These are phyloP conservation scores for Cryptocheilus praepositus DNA, from an alignment of 2,888 invertebrate species.

Conservation along the genomic window DNA sequence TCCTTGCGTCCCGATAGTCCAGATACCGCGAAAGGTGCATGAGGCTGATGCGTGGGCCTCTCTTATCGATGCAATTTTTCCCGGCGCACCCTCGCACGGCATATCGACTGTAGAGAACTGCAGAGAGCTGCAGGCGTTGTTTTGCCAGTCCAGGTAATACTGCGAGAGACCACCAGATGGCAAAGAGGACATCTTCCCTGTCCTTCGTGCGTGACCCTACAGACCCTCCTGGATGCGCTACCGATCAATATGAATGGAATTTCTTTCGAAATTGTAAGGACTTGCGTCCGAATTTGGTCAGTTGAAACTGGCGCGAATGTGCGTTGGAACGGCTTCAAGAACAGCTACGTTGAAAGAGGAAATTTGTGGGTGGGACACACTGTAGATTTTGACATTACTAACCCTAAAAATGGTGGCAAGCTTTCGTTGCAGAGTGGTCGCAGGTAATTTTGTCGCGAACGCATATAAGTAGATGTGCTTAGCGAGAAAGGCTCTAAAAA, in stretches of 20 bases:
- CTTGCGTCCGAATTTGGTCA: too few relatives aligned
- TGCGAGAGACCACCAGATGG: conserved; percentile 70
- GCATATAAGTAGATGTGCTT: too few relatives aligned
- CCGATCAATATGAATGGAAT: conserved; percentile 32
- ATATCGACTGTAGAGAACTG: conserved; percentile 71
- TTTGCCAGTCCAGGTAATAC: conserved; percentile 59
- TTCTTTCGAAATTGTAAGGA: too few relatives aligned
- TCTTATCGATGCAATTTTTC: conserved; percentile 8
- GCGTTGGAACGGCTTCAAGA: too few relatives aligned
- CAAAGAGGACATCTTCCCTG: conserved; percentile 66
- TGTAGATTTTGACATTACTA: too few relatives aligned
- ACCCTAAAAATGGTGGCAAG: too few relatives aligned
- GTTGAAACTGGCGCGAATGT: too few relatives aligned
- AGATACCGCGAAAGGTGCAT: conserved; percentile 14
- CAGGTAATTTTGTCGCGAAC: too few relatives aligned
- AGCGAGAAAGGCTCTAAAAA: too few relatives aligned
- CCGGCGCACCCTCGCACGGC: conserved; percentile 31
- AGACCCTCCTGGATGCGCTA: conserved; percentile 22
- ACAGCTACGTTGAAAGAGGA: too few relatives aligned
- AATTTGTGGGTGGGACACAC: too few relatives aligned
- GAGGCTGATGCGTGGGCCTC: background rate
- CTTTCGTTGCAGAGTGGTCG: too few relatives aligned
- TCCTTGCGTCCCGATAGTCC: background rate
- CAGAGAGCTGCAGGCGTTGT: conserved; percentile 64
- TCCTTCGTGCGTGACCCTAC: conserved; percentile 40